Percentiles rank a stretch among this genome's conserved stretches.
phyloP scores from a whole-genome alignment of 2,888 invertebrate species.

The Agrochola circellaris region DNA sequence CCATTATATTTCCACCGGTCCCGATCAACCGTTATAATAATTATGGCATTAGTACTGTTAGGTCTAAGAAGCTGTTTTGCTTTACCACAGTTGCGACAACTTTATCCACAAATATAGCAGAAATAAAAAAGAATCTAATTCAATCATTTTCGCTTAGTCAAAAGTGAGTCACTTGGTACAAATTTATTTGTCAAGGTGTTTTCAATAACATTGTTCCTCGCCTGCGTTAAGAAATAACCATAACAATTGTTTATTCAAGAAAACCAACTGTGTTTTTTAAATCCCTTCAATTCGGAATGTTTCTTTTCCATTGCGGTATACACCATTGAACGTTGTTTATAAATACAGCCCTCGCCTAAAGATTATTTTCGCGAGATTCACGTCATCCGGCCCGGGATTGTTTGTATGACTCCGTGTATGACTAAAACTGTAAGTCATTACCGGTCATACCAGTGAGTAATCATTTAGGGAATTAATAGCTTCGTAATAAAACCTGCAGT shows the following conservation, averaged over 20 bases:
- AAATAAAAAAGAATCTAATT: constrained; percentile 1
- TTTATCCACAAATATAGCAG: neutral
- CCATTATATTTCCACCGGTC: constrained; percentile 67
- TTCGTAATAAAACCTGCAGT: constrained; percentile 18
- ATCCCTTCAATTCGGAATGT: constrained; percentile 66
- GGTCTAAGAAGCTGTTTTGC: constrained; percentile 49
- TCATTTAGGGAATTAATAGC: constrained; percentile 67
- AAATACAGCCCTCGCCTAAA: constrained; percentile 77
- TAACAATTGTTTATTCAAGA: constrained; percentile 66
- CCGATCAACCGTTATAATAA: constrained; percentile 69
- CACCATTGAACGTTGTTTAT: constrained; percentile 78
- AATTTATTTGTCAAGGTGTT: constrained; percentile 47
- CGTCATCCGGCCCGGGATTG: constrained; percentile 84
- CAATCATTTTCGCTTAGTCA: neutral
- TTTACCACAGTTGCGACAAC: constrained; percentile 50
- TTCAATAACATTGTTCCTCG: constrained; percentile 38
- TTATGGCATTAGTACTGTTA: constrained; percentile 61
- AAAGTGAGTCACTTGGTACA: constrained; percentile 7
- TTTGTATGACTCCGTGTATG: constrained; percentile 84
- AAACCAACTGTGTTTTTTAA: constrained; percentile 61
- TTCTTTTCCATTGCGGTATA: constrained; percentile 74
- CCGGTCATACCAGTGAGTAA: constrained; percentile 79
- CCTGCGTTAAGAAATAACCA: constrained; percentile 55
- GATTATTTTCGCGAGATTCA: constrained; percentile 85
- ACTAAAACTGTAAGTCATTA: constrained; percentile 83